Conservation (phyloP, 2,113 vertebrate species). For the Cygnus buccinator region DNA sequence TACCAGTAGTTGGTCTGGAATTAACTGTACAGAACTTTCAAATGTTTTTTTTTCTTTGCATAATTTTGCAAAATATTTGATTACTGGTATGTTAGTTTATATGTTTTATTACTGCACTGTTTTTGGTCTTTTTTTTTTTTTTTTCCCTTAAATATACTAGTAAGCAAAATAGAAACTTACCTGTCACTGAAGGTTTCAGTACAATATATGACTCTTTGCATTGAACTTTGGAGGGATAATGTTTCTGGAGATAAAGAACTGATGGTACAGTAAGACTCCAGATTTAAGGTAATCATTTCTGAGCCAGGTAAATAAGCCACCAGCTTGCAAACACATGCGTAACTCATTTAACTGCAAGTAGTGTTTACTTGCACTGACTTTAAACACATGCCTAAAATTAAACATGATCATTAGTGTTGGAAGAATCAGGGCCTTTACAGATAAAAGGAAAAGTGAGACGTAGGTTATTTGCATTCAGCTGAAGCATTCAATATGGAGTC, state of each 20-base stretch:
- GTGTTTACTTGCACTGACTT: background rate
- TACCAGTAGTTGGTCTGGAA: background rate
- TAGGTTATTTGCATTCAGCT: constrained; percentile 49
- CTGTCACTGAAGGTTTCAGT: background rate
- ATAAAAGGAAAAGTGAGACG: constrained; percentile 43
- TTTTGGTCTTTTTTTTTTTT: background rate
- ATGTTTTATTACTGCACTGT: background rate
- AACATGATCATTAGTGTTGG: background rate
- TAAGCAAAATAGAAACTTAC: background rate
- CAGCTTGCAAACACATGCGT: background rate
- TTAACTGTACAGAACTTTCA: background rate
- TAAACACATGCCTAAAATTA: constrained; percentile 39
- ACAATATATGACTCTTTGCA: background rate
- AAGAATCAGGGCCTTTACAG: constrained; percentile 6
- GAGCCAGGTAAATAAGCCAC: background rate
- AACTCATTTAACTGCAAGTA: background rate
- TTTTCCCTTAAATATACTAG: background rate
- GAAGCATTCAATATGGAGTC: constrained; percentile 38
- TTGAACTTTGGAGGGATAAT: background rate
- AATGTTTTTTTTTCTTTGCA: background rate
- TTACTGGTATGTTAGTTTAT: background rate
- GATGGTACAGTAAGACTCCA: background rate
- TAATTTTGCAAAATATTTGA: background rate
- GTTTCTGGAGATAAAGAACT: background rate
- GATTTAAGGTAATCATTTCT: background rate